Percentiles rank a stretch among this genome's conserved stretches.
These are phyloP conservation scores for Torymus tubicola DNA, from an alignment of 2,888 invertebrate species.

Conservation along the genomic window DNA sequence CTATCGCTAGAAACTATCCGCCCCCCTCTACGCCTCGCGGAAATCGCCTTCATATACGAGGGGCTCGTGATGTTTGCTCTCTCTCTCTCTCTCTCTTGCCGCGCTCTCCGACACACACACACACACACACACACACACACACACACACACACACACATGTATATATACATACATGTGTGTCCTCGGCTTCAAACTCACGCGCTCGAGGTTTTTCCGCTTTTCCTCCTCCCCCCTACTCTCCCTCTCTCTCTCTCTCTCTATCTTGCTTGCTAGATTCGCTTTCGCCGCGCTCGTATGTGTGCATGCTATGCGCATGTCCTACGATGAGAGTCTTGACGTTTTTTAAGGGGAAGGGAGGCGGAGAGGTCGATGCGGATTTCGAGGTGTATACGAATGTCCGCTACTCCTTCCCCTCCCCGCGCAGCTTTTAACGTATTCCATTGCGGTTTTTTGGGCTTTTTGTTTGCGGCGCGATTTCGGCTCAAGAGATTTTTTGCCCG, in stretches of 20 bases:
- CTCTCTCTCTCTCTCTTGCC: too few relatives aligned
- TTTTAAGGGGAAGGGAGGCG: too few relatives aligned
- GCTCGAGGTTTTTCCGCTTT: slow-evolving; percentile 6
- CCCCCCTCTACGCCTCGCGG: slow-evolving; percentile 8
- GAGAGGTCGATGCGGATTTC: too few relatives aligned
- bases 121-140: too few relatives aligned
- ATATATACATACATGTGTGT: background rate
- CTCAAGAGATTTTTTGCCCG: too few relatives aligned
- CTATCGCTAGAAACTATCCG: background rate
- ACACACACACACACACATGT: too few relatives aligned
- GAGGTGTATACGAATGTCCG: too few relatives aligned
- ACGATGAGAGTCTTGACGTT: slow-evolving; percentile 43
- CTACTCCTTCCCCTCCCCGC: too few relatives aligned
- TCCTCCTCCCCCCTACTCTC: too few relatives aligned
- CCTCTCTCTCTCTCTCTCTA: background rate
- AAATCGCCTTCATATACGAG: slow-evolving; percentile 50
- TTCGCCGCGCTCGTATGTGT: background rate
- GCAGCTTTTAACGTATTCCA: background rate
- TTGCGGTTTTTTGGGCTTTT: slow-evolving; percentile 7
- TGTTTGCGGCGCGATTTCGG: background rate
- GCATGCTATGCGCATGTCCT: slow-evolving; percentile 13
- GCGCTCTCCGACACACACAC: too few relatives aligned
- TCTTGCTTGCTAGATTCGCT: slow-evolving; percentile 18
- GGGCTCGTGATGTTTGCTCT: slow-evolving; percentile 27
- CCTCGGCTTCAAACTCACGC: slow-evolving; percentile 19